These are phyloP conservation scores for Leptobrachium ailaonicum DNA, from an alignment of 2,113 vertebrate genomes.

Conservation along the genomic window DNA sequence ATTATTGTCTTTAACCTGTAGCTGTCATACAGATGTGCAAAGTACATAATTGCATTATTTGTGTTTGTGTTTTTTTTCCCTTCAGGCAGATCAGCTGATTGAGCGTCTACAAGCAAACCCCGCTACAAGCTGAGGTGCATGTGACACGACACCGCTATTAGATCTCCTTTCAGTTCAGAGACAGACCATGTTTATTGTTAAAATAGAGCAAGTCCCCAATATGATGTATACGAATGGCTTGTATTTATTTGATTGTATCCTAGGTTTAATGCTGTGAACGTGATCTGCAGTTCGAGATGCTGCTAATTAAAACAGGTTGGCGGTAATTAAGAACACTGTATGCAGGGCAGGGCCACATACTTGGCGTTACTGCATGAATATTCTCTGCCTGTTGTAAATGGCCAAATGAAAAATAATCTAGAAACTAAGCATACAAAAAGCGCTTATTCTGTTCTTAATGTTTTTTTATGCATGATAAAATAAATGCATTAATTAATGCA, in stretches of 20 bases:
- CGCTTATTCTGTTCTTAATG: no score
- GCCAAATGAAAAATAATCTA: no score
- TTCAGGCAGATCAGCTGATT: conserved; percentile 77
- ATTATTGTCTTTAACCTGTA: no score
- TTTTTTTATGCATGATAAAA: no score
- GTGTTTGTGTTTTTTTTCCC: conserved; percentile 39
- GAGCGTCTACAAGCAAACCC: conserved; percentile 70
- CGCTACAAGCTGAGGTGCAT: conserved; percentile 56
- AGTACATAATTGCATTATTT: no score
- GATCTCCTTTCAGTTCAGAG: background rate
- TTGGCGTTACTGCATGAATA: no score
- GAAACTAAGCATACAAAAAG: no score
- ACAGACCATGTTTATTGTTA: background rate
- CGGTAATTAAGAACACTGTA: no score
- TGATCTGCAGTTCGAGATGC: background rate
- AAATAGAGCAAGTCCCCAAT: background rate
- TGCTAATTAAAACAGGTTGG: background rate
- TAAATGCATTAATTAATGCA: no score
- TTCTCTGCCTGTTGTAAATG: no score
- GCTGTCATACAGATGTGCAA: no score
- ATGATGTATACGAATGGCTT: background rate
- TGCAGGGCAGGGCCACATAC: no score
- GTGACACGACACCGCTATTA: background rate
- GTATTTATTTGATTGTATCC: conserved; percentile 20
- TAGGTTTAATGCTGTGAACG: background rate